Evolutionary conservation across 1,140 invertebrate genomes (phyloP).

Genomic region (Pteromalus puparum): DNA sequence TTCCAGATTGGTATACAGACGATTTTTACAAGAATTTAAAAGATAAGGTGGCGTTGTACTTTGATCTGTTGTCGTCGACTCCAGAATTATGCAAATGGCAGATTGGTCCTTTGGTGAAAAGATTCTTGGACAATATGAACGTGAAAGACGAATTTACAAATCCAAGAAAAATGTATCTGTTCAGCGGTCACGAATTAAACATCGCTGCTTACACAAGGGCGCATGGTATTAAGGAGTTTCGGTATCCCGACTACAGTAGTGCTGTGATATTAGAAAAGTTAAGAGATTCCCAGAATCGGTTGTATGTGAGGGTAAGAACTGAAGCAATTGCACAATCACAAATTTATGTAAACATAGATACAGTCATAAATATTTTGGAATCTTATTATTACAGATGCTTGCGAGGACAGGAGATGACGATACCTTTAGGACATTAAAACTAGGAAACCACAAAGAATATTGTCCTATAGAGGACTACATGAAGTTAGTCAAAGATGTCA

Average conservation of each 20-base stretch:
- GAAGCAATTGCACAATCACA: no score
- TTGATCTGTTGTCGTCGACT: neutral
- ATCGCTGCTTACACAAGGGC: neutral
- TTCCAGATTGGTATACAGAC: slow-evolving; percentile 30
- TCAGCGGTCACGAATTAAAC: slow-evolving; percentile 28
- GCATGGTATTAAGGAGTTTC: neutral
- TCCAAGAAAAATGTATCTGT: slow-evolving; percentile 41
- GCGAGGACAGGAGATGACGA: no score
- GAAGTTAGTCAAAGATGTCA: no score
- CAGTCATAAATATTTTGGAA: no score
- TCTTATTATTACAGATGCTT: no score
- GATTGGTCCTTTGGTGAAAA: slow-evolving; percentile 12
- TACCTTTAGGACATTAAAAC: no score
- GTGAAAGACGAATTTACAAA: neutral
- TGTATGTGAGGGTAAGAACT: neutral
- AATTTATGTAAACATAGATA: no score
- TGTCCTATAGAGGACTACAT: no score
- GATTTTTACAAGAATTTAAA: neutral
- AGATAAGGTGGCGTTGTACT: neutral
- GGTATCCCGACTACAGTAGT: slow-evolving; percentile 26
- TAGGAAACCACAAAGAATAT: no score
- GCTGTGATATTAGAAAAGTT: slow-evolving; percentile 43
- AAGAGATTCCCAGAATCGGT: slow-evolving; percentile 5
- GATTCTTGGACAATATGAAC: neutral
- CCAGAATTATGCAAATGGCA: slow-evolving; percentile 12